A percentile compares a stretch with the other conserved stretches of the same genome.
Conservation (phyloP, 2,113 vertebrate species). For the Geococcyx californianus region DNA sequence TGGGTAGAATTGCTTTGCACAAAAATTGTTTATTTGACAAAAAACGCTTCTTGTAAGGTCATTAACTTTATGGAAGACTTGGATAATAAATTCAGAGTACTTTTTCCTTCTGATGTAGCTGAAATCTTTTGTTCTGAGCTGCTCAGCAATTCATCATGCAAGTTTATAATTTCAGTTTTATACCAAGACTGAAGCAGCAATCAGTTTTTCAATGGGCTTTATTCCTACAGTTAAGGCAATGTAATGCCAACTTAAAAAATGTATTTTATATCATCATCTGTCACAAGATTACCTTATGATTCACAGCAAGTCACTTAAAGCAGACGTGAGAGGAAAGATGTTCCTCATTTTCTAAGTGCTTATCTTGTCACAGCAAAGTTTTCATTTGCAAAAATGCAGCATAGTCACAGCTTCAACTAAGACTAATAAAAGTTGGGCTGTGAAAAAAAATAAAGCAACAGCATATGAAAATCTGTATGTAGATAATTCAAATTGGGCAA, state of each 20-base stretch:
- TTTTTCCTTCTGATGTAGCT: neutral
- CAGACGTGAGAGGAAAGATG: slow-evolving; percentile 1
- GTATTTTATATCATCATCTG: slow-evolving; percentile 23
- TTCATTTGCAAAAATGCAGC: neutral
- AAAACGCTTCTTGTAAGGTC: neutral
- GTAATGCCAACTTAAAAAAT: slow-evolving; percentile 3
- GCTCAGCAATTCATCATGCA: neutral
- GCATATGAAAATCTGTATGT: neutral
- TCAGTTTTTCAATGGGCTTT: slow-evolving; percentile 27
- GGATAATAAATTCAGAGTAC: neutral
- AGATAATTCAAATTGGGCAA: neutral
- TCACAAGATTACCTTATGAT: slow-evolving; percentile 24
- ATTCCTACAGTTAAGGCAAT: neutral
- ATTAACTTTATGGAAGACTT: neutral
- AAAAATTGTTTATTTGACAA: neutral
- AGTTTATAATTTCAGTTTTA: slow-evolving; percentile 28
- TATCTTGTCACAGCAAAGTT: slow-evolving; percentile 34
- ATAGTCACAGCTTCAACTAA: neutral
- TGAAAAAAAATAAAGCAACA: neutral
- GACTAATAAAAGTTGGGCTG: neutral
- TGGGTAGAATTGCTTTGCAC: neutral
- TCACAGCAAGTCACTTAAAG: slow-evolving; percentile 44
- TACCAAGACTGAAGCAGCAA: neutral
- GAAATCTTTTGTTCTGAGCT: neutral
- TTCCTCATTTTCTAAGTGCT: slow-evolving; percentile 1